These are phyloP conservation scores for Ameiurus melas DNA, from an alignment of 2,113 vertebrate genomes.

Conservation along the genomic window DNA sequence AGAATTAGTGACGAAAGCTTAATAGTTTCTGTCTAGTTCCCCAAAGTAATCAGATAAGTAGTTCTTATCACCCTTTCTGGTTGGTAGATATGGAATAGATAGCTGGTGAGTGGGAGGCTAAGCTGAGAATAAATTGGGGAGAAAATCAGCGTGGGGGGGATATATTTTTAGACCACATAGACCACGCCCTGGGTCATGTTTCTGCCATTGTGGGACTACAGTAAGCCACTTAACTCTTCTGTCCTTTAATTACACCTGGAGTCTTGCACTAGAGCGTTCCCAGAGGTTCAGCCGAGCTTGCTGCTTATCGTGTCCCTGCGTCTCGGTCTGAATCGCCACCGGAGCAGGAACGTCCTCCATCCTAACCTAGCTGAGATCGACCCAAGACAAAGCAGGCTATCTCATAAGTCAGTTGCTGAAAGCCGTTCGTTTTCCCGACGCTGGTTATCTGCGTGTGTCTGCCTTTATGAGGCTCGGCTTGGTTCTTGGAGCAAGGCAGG, in stretches of 20 bases:
- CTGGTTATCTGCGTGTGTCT: neutral
- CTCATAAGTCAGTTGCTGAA: constrained; percentile 12
- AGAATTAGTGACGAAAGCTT: neutral
- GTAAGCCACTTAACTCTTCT: constrained; percentile 26
- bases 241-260: constrained; percentile 18
- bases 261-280: constrained; percentile 11
- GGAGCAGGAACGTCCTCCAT: neutral
- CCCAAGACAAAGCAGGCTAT: neutral
- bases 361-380: constrained; percentile 23
- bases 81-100: neutral
- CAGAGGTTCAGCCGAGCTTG: neutral
- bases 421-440: neutral
- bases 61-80: neutral
- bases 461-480: neutral
- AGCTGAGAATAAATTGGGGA: neutral
- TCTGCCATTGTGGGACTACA: neutral
- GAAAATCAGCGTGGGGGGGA: too few relatives aligned
- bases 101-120: neutral
- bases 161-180: neutral
- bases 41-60: neutral
- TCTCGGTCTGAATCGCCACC: neutral
- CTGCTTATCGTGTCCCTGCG: neutral
- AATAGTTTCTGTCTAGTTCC: neutral
- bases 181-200: constrained; percentile 11
- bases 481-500: constrained; percentile 22